phyloP scores from a whole-genome alignment of 1,140 invertebrate genomes.

The Anadara kagoshimensis region DNA sequence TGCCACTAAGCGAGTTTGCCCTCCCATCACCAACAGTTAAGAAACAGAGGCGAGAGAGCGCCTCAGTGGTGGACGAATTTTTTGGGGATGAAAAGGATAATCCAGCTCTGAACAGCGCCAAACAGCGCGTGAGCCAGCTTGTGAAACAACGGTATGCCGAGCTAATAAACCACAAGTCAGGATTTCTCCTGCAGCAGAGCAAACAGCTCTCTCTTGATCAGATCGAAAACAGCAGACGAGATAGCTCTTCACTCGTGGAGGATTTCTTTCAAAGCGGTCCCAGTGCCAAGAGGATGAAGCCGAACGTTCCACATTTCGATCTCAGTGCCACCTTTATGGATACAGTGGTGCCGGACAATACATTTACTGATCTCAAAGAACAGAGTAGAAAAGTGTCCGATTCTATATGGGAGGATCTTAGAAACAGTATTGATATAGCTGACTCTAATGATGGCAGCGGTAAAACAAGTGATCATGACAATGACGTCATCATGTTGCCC shows the following conservation, averaged over 20 bases:
- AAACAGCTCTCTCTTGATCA: not conserved
- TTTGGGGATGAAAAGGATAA: constrained; percentile 75
- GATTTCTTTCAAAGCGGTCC: constrained; percentile 78
- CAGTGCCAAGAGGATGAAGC: constrained; percentile 1
- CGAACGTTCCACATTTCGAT: constrained; percentile 24
- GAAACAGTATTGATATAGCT: constrained; percentile 62
- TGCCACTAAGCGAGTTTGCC: constrained; percentile 28
- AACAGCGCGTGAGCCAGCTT: constrained; percentile 32
- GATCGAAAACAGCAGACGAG: constrained; percentile 72
- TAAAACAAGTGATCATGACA: constrained; percentile 27
- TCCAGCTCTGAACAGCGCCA: constrained; percentile 45
- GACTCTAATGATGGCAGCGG: constrained; percentile 25
- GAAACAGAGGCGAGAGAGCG: constrained; percentile 78
- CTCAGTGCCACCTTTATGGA: constrained; percentile 38
- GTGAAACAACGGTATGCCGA: constrained; percentile 15
- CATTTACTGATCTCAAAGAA: constrained; percentile 17
- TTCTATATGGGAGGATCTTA: constrained; percentile 68
- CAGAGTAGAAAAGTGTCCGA: constrained; percentile 39
- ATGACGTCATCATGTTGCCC: constrained; percentile 13
- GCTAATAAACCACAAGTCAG: constrained; percentile 24
- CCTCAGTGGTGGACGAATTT: constrained; percentile 82
- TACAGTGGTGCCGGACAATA: constrained; percentile 15
- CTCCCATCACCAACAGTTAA: constrained; percentile 34
- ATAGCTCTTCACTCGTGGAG: constrained; percentile 80
- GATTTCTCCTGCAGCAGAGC: constrained; percentile 28